Percentiles rank a stretch among this genome's conserved stretches.
Evolutionary conservation across 2,113 vertebrate species (phyloP).

Genomic region (Oncorhynchus mykiss): DNA sequence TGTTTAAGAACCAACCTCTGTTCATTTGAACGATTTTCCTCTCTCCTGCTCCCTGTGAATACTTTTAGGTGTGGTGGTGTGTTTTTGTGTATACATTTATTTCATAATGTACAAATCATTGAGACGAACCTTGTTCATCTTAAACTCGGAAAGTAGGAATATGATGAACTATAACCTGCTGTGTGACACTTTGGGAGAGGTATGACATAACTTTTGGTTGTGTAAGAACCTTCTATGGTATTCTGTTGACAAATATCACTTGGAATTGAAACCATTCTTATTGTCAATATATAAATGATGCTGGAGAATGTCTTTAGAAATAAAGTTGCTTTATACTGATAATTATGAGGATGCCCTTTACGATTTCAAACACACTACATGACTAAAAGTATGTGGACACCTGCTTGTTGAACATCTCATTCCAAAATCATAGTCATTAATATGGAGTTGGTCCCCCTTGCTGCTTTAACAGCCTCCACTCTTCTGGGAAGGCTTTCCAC

Average conservation of each 20-base stretch:
- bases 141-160: neutral
- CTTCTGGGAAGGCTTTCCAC: too few relatives aligned
- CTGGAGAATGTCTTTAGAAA: conserved; percentile 42
- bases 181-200: neutral
- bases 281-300: conserved; percentile 36
- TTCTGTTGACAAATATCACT: conserved; percentile 7
- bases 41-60: conserved; percentile 9
- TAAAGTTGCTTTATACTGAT: conserved; percentile 64
- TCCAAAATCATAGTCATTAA: too few relatives aligned
- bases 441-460: too few relatives aligned
- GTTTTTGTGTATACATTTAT: conserved; percentile 13
- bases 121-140: conserved; percentile 7
- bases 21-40: conserved; percentile 8
- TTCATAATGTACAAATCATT: conserved; percentile 28
- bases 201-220: neutral
- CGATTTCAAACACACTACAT: too few relatives aligned
- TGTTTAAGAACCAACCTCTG: conserved; percentile 17
- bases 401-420: too few relatives aligned
- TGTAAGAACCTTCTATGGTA: neutral
- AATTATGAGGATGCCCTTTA: neutral
- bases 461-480: too few relatives aligned
- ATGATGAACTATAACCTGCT: neutral
- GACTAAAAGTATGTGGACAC: too few relatives aligned
- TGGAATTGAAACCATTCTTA: conserved; percentile 24
- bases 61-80: neutral